A percentile compares a stretch with the other conserved stretches of the same genome.
phyloP scores from a whole-genome alignment of 2,113 vertebrate genomes.

The Geothlypis trichas region DNA sequence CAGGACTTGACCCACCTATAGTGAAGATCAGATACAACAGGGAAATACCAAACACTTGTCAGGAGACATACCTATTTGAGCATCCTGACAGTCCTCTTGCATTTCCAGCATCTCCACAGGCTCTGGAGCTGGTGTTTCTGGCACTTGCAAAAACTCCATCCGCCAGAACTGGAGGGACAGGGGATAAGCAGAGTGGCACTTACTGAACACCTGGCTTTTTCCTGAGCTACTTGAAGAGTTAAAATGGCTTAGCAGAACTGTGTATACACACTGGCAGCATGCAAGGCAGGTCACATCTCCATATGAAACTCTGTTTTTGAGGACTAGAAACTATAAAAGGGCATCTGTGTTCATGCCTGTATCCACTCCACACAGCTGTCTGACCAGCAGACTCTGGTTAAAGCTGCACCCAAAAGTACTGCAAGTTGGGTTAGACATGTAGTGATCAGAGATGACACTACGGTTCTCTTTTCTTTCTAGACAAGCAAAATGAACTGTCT shows the following conservation, averaged over 20 bases:
- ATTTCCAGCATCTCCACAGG: constrained; percentile 85
- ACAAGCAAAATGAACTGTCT: background rate
- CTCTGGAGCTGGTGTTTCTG: constrained; percentile 94
- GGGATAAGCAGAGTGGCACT: background rate
- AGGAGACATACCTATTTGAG: constrained; percentile 85
- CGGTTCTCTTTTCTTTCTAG: background rate
- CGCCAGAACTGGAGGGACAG: constrained; percentile 89
- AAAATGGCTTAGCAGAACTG: background rate
- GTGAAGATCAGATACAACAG: background rate
- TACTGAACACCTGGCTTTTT: background rate
- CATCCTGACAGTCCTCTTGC: constrained; percentile 89
- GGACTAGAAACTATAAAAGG: background rate
- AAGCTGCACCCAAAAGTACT: background rate
- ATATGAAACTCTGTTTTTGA: background rate
- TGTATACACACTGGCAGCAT: background rate
- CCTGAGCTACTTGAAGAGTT: background rate
- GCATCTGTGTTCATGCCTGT: background rate
- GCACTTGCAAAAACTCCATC: constrained; percentile 98
- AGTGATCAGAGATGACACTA: background rate
- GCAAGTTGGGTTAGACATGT: background rate
- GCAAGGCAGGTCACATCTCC: background rate
- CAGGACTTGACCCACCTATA: background rate
- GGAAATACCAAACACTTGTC: background rate
- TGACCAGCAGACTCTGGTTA: background rate
- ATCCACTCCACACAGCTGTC: background rate